Conservation (phyloP, 2,113 vertebrate genomes). For the Thomomys bottae region DNA sequence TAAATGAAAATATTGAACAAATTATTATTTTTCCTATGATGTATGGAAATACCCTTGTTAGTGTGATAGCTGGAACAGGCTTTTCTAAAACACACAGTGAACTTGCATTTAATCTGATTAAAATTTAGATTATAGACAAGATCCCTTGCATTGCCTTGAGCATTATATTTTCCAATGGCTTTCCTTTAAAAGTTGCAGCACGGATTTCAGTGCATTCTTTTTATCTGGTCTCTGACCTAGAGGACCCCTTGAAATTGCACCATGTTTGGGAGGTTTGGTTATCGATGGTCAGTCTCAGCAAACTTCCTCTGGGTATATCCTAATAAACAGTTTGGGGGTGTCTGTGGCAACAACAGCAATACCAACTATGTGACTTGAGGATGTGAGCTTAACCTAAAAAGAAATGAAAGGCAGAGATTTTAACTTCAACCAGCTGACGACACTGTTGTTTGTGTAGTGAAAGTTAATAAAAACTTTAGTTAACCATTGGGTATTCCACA, state of each 20-base stretch:
- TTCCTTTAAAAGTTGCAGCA: constrained; percentile 8
- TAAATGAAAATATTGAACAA: not conserved
- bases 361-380: not conserved
- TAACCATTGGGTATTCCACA: rapidly evolving
- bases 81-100: constrained; percentile 58
- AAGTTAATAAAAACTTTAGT: not conserved
- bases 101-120: constrained; percentile 68
- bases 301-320: not conserved
- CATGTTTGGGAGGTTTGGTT: not conserved
- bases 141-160: constrained; percentile 20
- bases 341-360: not conserved
- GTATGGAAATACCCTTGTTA: constrained; percentile 49
- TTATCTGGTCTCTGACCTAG: not conserved
- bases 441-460: not conserved
- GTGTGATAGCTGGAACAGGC: constrained; percentile 39
- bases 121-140: constrained; percentile 69
- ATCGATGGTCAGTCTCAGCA: not conserved
- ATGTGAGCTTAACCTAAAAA: not conserved
- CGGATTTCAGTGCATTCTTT: not conserved
- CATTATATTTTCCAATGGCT: not conserved
- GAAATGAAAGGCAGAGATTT: not conserved
- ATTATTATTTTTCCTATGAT: constrained; percentile 7
- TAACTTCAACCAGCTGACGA: too few species aligned
- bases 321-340: not conserved
- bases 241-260: not conserved